These are phyloP conservation scores for Aphrophora alni DNA, from an alignment of 2,888 invertebrate species.

Conservation along the genomic window DNA sequence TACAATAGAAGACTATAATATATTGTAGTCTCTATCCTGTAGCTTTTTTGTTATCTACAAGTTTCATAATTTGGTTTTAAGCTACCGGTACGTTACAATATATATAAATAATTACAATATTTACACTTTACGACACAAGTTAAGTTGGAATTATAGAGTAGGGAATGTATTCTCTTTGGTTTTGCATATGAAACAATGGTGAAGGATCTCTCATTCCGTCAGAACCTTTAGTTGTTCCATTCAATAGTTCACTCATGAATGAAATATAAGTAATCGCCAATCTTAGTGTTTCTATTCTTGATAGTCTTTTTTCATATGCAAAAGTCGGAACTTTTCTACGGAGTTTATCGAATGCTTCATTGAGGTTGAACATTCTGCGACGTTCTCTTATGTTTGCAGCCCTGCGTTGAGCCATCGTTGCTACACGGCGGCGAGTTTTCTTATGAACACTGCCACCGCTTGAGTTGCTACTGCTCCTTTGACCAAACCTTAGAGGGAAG, in stretches of 20 bases:
- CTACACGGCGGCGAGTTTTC: constrained; percentile 85
- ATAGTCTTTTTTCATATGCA: constrained; percentile 94
- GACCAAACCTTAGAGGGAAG: constrained; percentile 29
- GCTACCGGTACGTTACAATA: too few relatives aligned
- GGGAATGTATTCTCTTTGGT: constrained; percentile 59
- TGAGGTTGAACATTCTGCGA: constrained; percentile 93
- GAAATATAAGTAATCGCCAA: constrained; percentile 96
- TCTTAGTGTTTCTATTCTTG: constrained; percentile 92
- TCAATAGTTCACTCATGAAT: constrained; percentile 87
- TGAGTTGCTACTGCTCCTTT: constrained; percentile 41
- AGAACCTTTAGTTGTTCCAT: constrained; percentile 45
- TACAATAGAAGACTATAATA: too few relatives aligned
- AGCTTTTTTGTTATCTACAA: too few relatives aligned
- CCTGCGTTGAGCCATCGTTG: constrained; percentile 87
- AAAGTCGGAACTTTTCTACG: constrained; percentile 94
- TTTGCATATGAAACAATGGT: constrained; percentile 46
- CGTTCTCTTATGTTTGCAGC: constrained; percentile 94
- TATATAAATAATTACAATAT: neutral
- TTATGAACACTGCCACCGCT: constrained; percentile 63
- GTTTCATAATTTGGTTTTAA: too few relatives aligned
- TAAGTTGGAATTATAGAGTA: constrained; percentile 56
- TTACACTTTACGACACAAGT: neutral
- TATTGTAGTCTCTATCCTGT: too few relatives aligned
- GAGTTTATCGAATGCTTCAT: constrained; percentile 93
- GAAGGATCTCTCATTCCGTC: constrained; percentile 41